Conservation (phyloP, 2,113 vertebrate species). For the Electrona antarctica region DNA sequence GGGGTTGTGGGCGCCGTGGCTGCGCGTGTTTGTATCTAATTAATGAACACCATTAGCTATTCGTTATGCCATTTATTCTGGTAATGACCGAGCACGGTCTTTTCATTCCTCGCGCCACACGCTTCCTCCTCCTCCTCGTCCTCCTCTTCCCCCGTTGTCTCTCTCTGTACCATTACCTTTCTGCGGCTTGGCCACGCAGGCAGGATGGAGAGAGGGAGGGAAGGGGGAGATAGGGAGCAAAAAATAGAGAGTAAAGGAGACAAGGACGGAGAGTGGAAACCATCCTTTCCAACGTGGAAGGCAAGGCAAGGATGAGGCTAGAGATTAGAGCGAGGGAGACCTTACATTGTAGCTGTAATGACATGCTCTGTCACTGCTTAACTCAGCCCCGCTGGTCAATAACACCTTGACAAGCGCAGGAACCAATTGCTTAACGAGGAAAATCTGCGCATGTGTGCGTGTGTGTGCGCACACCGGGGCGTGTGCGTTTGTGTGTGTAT, state of each 20-base stretch:
- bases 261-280: no score
- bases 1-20: constrained; percentile 27
- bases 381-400: constrained; percentile 47
- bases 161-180: constrained; percentile 34
- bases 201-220: constrained; percentile 31
- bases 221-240: constrained; percentile 24
- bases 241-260: not conserved
- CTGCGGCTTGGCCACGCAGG: not conserved
- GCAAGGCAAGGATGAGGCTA: no score
- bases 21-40: constrained; percentile 60
- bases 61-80: constrained; percentile 72
- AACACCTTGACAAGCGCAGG: constrained; percentile 23
- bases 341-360: constrained; percentile 37
- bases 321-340: constrained; percentile 37
- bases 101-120: constrained; percentile 53
- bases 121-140: constrained; percentile 44
- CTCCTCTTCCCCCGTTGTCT: not conserved
- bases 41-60: constrained; percentile 69
- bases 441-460: constrained; percentile 6
- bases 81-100: constrained; percentile 59
- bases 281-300: no score
- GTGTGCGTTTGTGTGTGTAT: constrained; percentile 33
- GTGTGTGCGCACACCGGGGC: constrained; percentile 9
- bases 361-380: constrained; percentile 54
- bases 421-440: constrained; percentile 24